Percentiles rank a stretch among this genome's conserved stretches.
Evolutionary conservation across 2,113 vertebrate species (phyloP).

Genomic region (Clupea harengus): DNA sequence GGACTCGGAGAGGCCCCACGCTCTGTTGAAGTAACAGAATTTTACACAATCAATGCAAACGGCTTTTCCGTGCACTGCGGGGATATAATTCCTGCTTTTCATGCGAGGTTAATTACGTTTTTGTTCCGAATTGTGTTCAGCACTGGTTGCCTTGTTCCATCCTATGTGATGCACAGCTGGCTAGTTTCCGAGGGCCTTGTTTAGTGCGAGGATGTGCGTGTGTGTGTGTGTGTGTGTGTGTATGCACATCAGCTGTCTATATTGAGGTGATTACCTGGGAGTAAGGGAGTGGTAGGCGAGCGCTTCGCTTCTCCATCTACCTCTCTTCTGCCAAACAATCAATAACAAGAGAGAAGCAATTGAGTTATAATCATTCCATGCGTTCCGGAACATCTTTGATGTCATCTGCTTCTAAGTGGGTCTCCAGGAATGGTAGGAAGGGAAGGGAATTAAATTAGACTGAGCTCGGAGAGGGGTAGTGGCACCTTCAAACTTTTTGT

Average conservation of each 20-base stretch:
- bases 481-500: constrained; percentile 62
- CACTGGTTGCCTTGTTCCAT: too few species aligned
- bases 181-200: not conserved
- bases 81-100: too few species aligned
- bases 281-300: constrained; percentile 55
- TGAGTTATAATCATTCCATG: constrained; percentile 67
- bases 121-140: too few species aligned
- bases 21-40: too few species aligned
- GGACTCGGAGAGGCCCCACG: too few species aligned
- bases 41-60: too few species aligned
- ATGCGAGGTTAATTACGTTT: too few species aligned
- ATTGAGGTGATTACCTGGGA: constrained; percentile 50
- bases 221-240: not conserved
- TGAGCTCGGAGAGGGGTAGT: constrained; percentile 55
- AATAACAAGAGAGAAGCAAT: constrained; percentile 61
- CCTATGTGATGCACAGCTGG: too few species aligned
- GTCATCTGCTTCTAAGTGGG: constrained; percentile 56
- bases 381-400: constrained; percentile 66
- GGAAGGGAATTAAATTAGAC: constrained; percentile 62
- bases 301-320: constrained; percentile 57
- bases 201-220: not conserved
- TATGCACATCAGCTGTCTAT: not conserved
- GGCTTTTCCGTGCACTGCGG: too few species aligned
- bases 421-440: constrained; percentile 31
- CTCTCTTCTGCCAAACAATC: constrained; percentile 55